Conservation (phyloP, 2,888 invertebrate genomes). For the Sussaba pulchella region DNA sequence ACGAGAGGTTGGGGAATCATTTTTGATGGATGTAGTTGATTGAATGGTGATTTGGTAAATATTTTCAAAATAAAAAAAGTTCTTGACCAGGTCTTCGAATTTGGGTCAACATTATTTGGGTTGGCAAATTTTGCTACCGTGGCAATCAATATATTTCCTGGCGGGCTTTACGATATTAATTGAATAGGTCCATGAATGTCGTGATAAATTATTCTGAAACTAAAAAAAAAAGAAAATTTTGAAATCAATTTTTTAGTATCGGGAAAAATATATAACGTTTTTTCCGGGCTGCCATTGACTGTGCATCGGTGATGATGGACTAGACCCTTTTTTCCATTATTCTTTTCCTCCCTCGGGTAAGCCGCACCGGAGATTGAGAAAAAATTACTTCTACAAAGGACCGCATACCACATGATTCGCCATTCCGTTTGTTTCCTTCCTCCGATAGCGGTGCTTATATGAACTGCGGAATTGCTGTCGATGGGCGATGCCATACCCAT, state of each 20-base stretch:
- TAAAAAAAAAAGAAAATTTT: no score
- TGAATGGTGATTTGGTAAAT: neutral
- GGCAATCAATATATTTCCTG: no score
- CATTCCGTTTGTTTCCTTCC: neutral
- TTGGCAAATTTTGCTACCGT: no score
- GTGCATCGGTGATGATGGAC: neutral
- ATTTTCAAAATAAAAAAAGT: neutral
- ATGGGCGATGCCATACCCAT: conserved; percentile 4
- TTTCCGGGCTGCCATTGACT: no score
- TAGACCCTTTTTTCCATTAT: neutral
- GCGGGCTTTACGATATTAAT: no score
- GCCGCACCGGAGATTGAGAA: conserved; percentile 29
- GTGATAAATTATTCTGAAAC: no score
- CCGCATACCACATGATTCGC: neutral
- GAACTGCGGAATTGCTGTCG: conserved; percentile 6
- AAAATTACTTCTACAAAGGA: conserved; percentile 35
- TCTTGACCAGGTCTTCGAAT: no score
- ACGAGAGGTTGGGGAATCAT: neutral
- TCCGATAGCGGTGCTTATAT: conserved; percentile 8
- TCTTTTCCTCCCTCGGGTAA: neutral
- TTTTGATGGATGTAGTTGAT: neutral
- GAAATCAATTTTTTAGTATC: no score
- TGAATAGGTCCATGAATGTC: no score
- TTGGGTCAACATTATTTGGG: no score
- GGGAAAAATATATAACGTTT: no score